Evolutionary conservation across 2,888 invertebrate genomes (phyloP), one percentile per base, ranked within the genome.

Genomic region (Coleophora flavipennella): DNA sequence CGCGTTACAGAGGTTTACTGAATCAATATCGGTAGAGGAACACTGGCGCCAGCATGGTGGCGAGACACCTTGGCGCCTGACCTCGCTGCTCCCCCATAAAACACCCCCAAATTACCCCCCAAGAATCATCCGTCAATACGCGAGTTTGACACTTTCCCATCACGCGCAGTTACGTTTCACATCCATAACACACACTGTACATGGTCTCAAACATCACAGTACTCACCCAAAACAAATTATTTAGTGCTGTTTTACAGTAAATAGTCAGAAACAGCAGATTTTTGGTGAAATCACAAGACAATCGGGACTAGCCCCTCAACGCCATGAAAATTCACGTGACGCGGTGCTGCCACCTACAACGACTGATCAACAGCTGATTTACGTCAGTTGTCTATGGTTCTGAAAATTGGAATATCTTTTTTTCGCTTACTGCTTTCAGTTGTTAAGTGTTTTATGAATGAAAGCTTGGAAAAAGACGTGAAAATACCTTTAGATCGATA

Each of bases 261-360:
- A 68, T 73, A 70, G 28, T 62, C 59, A 52, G 63, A 77, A 80
- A 83, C 83, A 84, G 81, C 80, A 64, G 74, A 70, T 74, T 75
- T 77, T 80, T 74, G 74, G 72, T 70, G 79, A 79, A 85, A 85
- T 84, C 85, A 85, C 85, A 84, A 84, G 85, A 85, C 85, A 78
- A 77, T 72, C 78, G 85, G 83, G 81, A 69, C 80, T 75, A 80
- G 80, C 81, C 85, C 85, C 77, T 79, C 78, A 78, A 71, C 81
- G 86, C 86, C 85, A 81, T 86, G 83, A 86, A 84, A 84, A 86
- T 87, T 88, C 88, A 88, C 88, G 87, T 88, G 88, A 88, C 81
- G 80, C 85, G 62, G 85, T 86, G 85, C 84, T 86, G 85, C 86
- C 83, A 85, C 75, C 86, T 86, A 78, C 70, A 75, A 77, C 65